Conservation (phyloP, 1,140 invertebrate species). For the Druon quercuslanigerum region DNA sequence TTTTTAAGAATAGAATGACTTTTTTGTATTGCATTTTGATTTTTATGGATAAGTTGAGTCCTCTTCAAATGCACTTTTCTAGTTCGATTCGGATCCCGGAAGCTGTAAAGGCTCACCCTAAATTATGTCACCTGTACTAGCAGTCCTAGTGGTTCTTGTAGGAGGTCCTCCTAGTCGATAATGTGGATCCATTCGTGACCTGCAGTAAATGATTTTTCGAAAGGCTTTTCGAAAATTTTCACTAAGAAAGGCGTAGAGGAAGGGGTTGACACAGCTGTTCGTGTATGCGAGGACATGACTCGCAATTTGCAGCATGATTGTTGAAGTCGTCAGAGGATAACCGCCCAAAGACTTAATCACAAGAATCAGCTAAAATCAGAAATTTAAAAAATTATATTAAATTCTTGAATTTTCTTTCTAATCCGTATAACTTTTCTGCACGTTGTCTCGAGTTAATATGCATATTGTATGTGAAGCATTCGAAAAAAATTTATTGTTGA, state of each 20-base stretch:
- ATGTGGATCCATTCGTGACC: constrained; percentile 56
- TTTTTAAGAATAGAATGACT: too few relatives aligned
- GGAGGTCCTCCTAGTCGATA: constrained; percentile 63
- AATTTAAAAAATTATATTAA: constrained; percentile 1
- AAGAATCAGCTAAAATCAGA: constrained; percentile 82
- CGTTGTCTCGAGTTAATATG: too few relatives aligned
- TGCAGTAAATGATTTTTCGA: constrained; percentile 80
- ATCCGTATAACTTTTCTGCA: too few relatives aligned
- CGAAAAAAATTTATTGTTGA: too few relatives aligned
- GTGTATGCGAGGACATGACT: constrained; percentile 95
- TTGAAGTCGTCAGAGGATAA: constrained; percentile 80
- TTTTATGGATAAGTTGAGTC: neutral
- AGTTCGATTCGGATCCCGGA: constrained; percentile 4
- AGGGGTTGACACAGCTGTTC: constrained; percentile 96
- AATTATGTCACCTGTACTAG: constrained; percentile 68
- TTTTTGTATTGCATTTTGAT: neutral
- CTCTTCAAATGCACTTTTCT: neutral
- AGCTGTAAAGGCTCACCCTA: constrained; percentile 54
- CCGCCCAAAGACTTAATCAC: constrained; percentile 85
- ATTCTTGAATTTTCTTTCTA: too few relatives aligned
- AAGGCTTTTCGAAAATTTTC: constrained; percentile 92
- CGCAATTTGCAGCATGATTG: constrained; percentile 86
- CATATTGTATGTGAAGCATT: too few relatives aligned
- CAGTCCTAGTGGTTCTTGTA: constrained; percentile 69
- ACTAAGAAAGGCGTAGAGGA: constrained; percentile 94